Evolutionary conservation across 2,888 invertebrate genomes (phyloP), one percentile per base, ranked within the genome.

Genomic region (Oscheius sp.): DNA sequence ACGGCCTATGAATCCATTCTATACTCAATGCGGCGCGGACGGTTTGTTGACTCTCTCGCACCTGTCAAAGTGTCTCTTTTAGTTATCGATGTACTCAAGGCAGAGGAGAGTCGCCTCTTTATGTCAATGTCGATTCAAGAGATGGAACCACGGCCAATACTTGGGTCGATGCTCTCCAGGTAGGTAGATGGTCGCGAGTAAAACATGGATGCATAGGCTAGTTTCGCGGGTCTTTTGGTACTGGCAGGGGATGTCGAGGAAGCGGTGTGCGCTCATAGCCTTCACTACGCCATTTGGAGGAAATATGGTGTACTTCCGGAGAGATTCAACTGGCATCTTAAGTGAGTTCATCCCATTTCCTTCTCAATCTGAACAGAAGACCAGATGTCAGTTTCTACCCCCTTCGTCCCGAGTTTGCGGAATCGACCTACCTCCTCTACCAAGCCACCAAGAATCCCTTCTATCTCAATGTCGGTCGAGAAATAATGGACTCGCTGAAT

Each of bases 131-230:
- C 1, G 92, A 93, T 84, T 92, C 93, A 92, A 90, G 91, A 70
- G 92, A 91, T 83, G 93, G 93, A 4, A 90, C 91, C 62, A 90
- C 91, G 4, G 88, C 90, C 63, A 93, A 92, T 74, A 91, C 92
- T 63, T 93, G 93, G 93, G 92, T 93, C 60, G 93, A 93, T 89
- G 91, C 93, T 1, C 88, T 93, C 35, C 92, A 92, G 88, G 92
- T 92, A 57, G 90, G 37, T 91, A n/a, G 47, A 5, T 62, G 2
- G 2, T 3, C 35, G 2, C 42, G 11, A n/a, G 13, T 21, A 29
- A n/a, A 10, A 21, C 42, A 42, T 63, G 10, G 10, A 29, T 42
- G 2, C n/a, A 73, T 78, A 90, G 90, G 88, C 89, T 7, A 83
- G 86, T 51, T 88, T 86, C 84, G 89, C 90, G 32, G 91, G 90